Percentiles rank a stretch among this genome's conserved stretches.
Conservation (phyloP, 2,113 vertebrate genomes). For the Tragelaphus scriptus region DNA sequence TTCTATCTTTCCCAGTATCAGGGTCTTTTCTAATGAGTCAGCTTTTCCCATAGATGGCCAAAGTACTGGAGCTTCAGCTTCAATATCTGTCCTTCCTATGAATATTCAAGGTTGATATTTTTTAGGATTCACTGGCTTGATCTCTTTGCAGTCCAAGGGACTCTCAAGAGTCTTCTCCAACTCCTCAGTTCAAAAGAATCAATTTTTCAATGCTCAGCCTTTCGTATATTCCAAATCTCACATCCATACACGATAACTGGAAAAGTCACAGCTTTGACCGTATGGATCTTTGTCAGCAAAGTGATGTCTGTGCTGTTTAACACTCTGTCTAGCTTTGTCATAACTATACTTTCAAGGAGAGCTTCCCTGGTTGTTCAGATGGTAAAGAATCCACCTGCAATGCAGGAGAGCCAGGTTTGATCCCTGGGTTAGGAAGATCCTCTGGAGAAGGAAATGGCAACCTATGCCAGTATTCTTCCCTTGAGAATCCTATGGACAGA, state of each 20-base stretch:
- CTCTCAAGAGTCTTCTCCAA: background rate
- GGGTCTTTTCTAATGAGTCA: background rate
- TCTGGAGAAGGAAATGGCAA: background rate
- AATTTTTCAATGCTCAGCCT: background rate
- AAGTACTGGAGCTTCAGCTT: background rate
- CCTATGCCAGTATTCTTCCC: background rate
- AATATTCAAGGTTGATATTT: background rate
- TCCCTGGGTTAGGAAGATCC: background rate
- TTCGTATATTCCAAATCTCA: background rate
- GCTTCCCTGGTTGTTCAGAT: background rate
- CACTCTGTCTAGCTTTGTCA: background rate
- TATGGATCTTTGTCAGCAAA: background rate
- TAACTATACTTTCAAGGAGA: background rate
- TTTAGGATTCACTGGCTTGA: background rate
- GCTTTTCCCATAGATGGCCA: background rate
- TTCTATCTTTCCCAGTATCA: background rate
- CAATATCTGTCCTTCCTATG: fast-evolving
- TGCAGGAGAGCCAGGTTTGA: background rate
- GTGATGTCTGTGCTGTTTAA: background rate
- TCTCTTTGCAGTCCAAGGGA: background rate
- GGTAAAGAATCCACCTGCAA: background rate
- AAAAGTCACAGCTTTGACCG: background rate
- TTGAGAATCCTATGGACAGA: background rate
- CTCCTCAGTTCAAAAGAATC: background rate
- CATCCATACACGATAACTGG: background rate